A percentile compares a stretch with the other conserved stretches of the same genome.
These are phyloP conservation scores for Drosophila parabipectinata DNA, from an alignment of 1,140 invertebrate genomes.

Conservation along the genomic window DNA sequence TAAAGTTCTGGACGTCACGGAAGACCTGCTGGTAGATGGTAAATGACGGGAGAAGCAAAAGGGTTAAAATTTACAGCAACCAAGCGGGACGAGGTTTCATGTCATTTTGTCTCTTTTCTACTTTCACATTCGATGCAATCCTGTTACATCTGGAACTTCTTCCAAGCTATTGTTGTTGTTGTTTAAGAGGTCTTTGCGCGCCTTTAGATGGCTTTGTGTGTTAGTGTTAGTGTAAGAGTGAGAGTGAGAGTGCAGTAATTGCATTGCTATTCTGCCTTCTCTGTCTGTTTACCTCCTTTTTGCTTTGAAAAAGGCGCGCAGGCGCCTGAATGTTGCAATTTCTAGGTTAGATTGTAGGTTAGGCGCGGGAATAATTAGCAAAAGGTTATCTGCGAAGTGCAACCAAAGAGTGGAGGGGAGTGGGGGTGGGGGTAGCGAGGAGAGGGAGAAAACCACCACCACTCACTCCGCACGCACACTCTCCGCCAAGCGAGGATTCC, in stretches of 20 bases:
- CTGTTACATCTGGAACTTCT: slow-evolving; percentile 45
- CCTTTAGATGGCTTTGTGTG: slow-evolving; percentile 57
- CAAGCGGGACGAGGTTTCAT: slow-evolving; percentile 3
- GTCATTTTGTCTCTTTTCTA: slow-evolving; percentile 3
- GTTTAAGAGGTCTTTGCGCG: slow-evolving; percentile 46
- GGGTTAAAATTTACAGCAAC: slow-evolving; percentile 24
- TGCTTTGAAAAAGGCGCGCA: slow-evolving; percentile 58
- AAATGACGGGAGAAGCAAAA: slow-evolving; percentile 10
- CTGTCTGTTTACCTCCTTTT: not conserved
- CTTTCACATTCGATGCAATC: slow-evolving; percentile 46
- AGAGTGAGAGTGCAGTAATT: slow-evolving; percentile 38
- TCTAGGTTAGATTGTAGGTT: slow-evolving; percentile 68
- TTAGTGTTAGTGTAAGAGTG: slow-evolving; percentile 15
- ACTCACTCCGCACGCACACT: not conserved
- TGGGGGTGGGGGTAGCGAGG: slow-evolving; percentile 8
- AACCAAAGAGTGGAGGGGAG: not conserved
- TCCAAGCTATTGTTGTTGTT: slow-evolving; percentile 22
- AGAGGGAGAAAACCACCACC: slow-evolving; percentile 40
- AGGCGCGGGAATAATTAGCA: slow-evolving; percentile 36
- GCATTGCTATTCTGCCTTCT: slow-evolving; percentile 48
- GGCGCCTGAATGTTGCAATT: slow-evolving; percentile 35
- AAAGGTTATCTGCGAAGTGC: slow-evolving; percentile 28
- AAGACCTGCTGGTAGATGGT: slow-evolving; percentile 48
- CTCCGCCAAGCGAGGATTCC: slow-evolving; percentile 33
- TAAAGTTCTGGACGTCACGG: slow-evolving; percentile 53